Percentiles rank a stretch among this genome's conserved stretches.
These are phyloP conservation scores for Ursus arctos DNA, from an alignment of 2,113 vertebrate genomes.

Conservation along the genomic window DNA sequence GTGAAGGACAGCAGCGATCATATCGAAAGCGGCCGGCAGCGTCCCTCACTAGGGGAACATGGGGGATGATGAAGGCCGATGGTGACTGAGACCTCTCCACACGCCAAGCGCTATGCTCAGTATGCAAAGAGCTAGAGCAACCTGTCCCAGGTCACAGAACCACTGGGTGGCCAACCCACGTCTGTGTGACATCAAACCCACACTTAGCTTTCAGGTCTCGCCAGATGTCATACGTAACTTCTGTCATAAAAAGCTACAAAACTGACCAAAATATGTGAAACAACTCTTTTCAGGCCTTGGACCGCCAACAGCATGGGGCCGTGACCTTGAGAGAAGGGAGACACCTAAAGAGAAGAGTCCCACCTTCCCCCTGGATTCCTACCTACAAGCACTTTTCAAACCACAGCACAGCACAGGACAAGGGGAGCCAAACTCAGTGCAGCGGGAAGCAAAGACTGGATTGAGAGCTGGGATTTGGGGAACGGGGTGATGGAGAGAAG, in stretches of 20 bases:
- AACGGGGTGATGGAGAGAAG: not conserved
- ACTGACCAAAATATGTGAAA: not conserved
- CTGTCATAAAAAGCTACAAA: not conserved
- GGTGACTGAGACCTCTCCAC: rapidly evolving
- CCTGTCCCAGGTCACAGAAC: not conserved
- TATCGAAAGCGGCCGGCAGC: rapidly evolving
- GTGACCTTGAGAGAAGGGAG: not conserved
- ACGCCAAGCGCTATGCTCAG: rapidly evolving
- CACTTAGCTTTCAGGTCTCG: not conserved
- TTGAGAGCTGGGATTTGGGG: not conserved
- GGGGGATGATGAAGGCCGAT: rapidly evolving
- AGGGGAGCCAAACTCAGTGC: not conserved
- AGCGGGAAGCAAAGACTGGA: rapidly evolving
- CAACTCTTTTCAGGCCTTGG: not conserved
- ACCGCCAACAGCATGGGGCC: rapidly evolving
- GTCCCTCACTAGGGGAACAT: not conserved
- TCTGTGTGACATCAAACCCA: not conserved
- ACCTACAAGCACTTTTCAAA: rapidly evolving
- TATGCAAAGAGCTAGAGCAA: not conserved
- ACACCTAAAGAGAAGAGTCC: rapidly evolving
- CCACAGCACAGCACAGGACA: not conserved
- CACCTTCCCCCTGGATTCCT: not conserved
- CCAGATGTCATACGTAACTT: not conserved
- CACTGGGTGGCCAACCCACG: not conserved
- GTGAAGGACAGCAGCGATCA: not conserved